These are phyloP conservation scores for Crocidura indochinensis DNA, from an alignment of 2,797 vertebrate genomes.

Conservation along the genomic window DNA sequence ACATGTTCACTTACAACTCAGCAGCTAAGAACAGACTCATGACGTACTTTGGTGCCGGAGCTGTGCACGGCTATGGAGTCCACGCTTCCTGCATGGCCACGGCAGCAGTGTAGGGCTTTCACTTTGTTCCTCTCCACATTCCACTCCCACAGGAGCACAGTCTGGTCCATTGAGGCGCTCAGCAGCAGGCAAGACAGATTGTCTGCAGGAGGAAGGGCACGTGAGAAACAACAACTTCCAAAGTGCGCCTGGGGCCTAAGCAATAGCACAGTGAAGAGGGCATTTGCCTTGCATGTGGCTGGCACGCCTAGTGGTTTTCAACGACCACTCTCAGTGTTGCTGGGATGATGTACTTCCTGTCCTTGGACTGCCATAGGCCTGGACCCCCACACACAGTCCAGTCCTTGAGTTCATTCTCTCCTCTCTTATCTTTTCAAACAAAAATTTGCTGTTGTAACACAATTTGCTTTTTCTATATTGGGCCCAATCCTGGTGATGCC, in stretches of 20 bases:
- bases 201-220: constrained; percentile 83
- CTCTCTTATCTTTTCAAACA: too few relatives aligned
- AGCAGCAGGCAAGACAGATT: constrained; percentile 92
- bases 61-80: constrained; percentile 95
- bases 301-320: too few relatives aligned
- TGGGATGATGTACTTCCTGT: too few relatives aligned
- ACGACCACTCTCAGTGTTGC: too few relatives aligned
- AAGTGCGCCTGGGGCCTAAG: too few relatives aligned
- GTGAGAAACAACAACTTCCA: too few relatives aligned
- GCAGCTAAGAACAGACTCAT: background rate
- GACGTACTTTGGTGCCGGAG: constrained; percentile 93
- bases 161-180: constrained; percentile 98
- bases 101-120: constrained; percentile 96
- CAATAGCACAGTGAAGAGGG: too few relatives aligned
- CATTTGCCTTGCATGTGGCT: too few relatives aligned
- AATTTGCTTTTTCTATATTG: background rate
- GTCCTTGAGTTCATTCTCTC: too few relatives aligned
- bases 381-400: too few relatives aligned
- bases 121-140: constrained; percentile 95
- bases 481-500: background rate
- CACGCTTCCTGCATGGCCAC: constrained; percentile 96
- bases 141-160: constrained; percentile 98
- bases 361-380: too few relatives aligned
- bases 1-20: background rate
- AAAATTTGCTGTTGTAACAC: too few relatives aligned